A percentile compares a stretch with the other conserved stretches of the same genome.
Evolutionary conservation across 2,113 vertebrate genomes (phyloP).

Genomic region (Sturnus vulgaris): DNA sequence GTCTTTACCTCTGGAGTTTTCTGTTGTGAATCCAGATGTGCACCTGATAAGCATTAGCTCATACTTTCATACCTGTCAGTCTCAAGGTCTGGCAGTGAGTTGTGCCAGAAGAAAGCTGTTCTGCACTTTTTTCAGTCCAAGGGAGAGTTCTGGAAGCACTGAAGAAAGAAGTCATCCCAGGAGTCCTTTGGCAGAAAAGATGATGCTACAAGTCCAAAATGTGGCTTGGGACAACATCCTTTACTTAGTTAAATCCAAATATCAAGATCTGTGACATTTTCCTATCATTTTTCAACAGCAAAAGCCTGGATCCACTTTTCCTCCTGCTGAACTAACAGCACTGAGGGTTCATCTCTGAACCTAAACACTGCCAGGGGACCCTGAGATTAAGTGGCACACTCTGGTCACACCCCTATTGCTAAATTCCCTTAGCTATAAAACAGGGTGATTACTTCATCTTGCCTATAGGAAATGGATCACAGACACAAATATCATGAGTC

Average conservation of each 20-base stretch:
- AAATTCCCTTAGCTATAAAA: not conserved
- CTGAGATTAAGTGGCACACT: not conserved
- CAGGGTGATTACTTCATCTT: not conserved
- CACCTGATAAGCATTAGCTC: not conserved
- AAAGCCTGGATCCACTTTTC: not conserved
- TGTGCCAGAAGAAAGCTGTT: not conserved
- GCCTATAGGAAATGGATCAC: not conserved
- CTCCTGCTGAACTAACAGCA: not conserved
- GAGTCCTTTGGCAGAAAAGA: not conserved
- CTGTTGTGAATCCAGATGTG: not conserved
- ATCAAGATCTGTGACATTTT: not conserved
- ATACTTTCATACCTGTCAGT: not conserved
- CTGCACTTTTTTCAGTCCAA: not conserved
- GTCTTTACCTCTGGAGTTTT: not conserved
- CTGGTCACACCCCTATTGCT: not conserved
- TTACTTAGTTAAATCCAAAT: not conserved
- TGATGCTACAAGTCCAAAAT: not conserved
- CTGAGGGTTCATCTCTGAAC: not conserved
- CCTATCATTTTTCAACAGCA: not conserved
- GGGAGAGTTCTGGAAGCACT: not conserved
- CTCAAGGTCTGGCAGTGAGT: not conserved
- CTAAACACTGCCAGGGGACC: not conserved
- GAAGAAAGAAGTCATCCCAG: not conserved
- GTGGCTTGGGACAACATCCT: not conserved
- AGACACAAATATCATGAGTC: not conserved